Base-by-base conservation (phyloP, 2,797 vertebrate genomes). In the Naso thynnoides region DNA sequence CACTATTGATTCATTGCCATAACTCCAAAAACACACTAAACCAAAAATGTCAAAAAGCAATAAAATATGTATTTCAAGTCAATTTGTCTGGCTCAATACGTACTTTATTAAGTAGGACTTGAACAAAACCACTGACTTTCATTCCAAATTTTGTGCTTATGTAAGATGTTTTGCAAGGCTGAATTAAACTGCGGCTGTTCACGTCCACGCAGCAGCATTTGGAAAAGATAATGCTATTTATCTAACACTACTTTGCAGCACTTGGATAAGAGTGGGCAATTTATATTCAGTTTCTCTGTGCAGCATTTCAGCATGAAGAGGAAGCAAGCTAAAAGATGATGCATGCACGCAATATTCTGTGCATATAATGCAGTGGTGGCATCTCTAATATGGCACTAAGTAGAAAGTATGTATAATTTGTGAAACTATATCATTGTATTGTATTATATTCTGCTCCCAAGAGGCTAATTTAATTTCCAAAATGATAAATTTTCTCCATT, bases 231-330 rank as follows among this genome's bases (percentile, higher is more conserved):
- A 31, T 18, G 19, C 13, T 26, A 8, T 67, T 19, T 15, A 68
- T 78, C 63, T 47, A 9, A 41, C 2, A 4, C 14, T 33, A 52
- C 41, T 73, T 45, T 57, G 45, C 57, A 52, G n/a, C 23, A 47
- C 14, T 53, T 21, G 16, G 47, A 47, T 19, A n/a, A 36, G 45
- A 73, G 58, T 23, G 55, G 41, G 39, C 41, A 19, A 69, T 73
- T 63, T 53, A 69, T 41, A 73, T 78, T 47, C 70, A 47, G 27
- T 27, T 61, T 19, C 42, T 10, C 23, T 11, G 18, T 19, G 36
- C 21, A 39, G 45, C 24, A 39, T 56, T 45, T 67, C 19, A 61
- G 55, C 19, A 16, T 13, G 59, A 47, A 45, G 29, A 44, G 52
- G 52, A 36, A 38, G 23, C 38, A 15, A 8, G 18, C 48, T 33